Base-by-base conservation (phyloP, 2,888 invertebrate species). In the Amphipyra berbera region DNA sequence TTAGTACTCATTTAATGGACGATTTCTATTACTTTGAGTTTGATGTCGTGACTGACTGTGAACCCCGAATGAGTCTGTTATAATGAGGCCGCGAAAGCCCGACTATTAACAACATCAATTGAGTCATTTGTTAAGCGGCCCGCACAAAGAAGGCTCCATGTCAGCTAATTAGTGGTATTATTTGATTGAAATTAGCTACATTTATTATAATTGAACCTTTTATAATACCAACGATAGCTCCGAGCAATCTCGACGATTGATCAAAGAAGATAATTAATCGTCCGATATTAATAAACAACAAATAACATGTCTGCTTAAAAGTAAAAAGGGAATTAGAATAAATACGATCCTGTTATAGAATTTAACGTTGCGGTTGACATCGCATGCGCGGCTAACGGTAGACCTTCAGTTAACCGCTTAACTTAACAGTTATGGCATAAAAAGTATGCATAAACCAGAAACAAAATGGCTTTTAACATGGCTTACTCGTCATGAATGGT, bases 131-230 rank as follows among this genome's bases (percentile, higher is more conserved):
- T 93, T 89, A 91, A 79, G 86, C 90, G 91, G 91, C 72, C 82
- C 77, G 84, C 86, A 94, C 92, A 94, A 93, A 94, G 94, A 86
- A 84, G 82, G 74, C 65, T 84, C 88, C 83, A 90, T 90, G 92
- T 90, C 91, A 88, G 90, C 88, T 94, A 94, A 94, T 94, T 94
- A 93, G 92, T 82, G 82, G 86, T 88, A 92, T 92, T 93, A 92
- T 94, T 93, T 93, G 92, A 94, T 94, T 93, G 93, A 91, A 94
- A 94, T 92, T 93, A 91, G 84, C 87, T 87, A 90, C 90, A 91
- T 92, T 91, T 89, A 88, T 92, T 90, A 90, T 92, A 92, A 93
- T 91, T 89, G 89, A 87, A 88, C 89, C 88, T 91, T 90, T 92
- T 90, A 89, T 88, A 86, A 87, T 85, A 80, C 80, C 76, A 82